Percentiles rank a stretch among this genome's conserved stretches.
Conservation (phyloP, 2,797 vertebrate genomes). For the Syncerus caffer region DNA sequence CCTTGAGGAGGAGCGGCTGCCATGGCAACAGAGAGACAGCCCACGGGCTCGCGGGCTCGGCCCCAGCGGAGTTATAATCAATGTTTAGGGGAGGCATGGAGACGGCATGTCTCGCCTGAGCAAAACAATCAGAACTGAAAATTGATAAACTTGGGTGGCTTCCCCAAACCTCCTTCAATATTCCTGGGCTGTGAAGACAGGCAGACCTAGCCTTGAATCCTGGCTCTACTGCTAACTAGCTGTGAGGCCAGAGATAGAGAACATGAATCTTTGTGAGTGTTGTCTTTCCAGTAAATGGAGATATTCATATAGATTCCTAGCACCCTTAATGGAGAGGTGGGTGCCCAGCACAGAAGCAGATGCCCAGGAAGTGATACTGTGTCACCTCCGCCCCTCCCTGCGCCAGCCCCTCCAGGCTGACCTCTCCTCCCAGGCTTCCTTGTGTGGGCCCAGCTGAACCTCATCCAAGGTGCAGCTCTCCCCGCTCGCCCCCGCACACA, state of each 20-base stretch:
- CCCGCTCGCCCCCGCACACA: too few species aligned
- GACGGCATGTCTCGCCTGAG: background rate
- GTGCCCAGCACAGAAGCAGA: background rate
- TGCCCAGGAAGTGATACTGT: fast-evolving
- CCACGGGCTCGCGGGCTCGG: background rate
- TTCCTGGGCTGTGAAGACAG: background rate
- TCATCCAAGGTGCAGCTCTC: background rate
- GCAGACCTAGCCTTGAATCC: background rate
- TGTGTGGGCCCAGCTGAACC: background rate
- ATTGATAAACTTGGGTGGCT: background rate
- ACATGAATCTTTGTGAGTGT: background rate
- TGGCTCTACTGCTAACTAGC: background rate
- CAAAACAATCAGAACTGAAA: constrained; percentile 52
- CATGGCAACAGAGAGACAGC: constrained; percentile 43
- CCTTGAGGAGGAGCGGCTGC: constrained; percentile 51
- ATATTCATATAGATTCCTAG: background rate
- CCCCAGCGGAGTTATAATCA: background rate
- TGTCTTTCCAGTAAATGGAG: background rate
- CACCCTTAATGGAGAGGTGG: background rate
- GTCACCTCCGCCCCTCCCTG: background rate
- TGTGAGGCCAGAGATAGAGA: background rate
- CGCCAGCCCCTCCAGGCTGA: background rate
- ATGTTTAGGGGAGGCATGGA: constrained; percentile 12
- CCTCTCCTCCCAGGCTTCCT: background rate
- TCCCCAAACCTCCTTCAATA: constrained; percentile 27